Evolutionary conservation across 2,888 invertebrate species (phyloP).

Genomic region (Conops quadrifasciatus): DNA sequence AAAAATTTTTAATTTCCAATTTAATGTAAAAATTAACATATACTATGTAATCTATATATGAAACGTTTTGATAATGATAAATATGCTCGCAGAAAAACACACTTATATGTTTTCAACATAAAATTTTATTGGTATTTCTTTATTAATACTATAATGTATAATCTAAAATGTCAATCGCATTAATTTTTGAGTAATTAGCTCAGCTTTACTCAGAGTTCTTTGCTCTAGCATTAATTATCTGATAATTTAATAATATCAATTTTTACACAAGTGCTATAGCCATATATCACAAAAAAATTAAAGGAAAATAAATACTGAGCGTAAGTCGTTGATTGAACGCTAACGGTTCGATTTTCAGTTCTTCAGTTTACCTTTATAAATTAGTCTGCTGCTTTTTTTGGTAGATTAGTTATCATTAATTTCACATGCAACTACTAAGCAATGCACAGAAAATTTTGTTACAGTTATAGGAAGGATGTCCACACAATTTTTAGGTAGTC

Average conservation of each 20-base stretch:
- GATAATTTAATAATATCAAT: slow-evolving; percentile 9
- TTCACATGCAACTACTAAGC: not conserved
- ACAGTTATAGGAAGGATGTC: not conserved
- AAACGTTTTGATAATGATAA: too few species aligned
- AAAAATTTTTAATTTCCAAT: too few species aligned
- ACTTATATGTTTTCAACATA: not conserved
- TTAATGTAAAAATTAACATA: too few species aligned
- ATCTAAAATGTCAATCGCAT: slow-evolving; percentile 7
- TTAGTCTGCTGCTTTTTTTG: too few species aligned
- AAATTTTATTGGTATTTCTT: slow-evolving; percentile 6
- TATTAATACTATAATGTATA: not conserved
- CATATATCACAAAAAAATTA: not conserved
- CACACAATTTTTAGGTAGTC: slow-evolving; percentile 49
- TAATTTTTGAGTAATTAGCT: slow-evolving; percentile 16
- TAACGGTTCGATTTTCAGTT: too few species aligned
- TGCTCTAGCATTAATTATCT: slow-evolving; percentile 4
- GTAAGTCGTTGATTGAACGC: too few species aligned
- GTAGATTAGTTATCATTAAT: not conserved
- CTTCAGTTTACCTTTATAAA: too few species aligned
- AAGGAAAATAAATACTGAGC: not conserved
- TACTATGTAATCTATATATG: too few species aligned
- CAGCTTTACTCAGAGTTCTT: not conserved
- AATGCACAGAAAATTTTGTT: not conserved
- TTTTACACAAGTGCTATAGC: slow-evolving; percentile 16
- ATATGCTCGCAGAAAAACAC: not conserved